A percentile compares a stretch with the other conserved stretches of the same genome.
phyloP scores from a whole-genome alignment of 2,888 invertebrate species.

The Brachynemurus nebulosus region DNA sequence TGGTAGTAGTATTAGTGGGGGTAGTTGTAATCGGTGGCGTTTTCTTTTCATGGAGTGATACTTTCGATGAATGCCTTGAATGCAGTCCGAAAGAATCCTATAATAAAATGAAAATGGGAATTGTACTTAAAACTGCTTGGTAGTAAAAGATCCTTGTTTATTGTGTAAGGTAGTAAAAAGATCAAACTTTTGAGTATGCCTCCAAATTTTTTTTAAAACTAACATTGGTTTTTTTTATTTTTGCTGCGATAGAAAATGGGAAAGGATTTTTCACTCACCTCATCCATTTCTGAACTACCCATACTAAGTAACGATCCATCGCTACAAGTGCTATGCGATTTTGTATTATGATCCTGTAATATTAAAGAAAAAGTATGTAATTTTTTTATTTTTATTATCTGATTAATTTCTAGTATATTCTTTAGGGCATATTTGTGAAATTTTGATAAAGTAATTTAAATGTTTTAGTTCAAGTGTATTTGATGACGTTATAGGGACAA shows the following conservation, averaged over 20 bases:
- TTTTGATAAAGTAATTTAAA: too few relatives aligned
- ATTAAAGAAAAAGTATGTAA: too few relatives aligned
- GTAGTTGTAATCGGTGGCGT: not conserved
- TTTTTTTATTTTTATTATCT: too few relatives aligned
- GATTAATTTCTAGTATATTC: too few relatives aligned
- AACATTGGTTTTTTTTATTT: too few relatives aligned
- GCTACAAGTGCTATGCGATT: conserved; percentile 44
- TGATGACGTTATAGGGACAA: too few relatives aligned
- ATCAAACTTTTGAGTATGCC: too few relatives aligned
- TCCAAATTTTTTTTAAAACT: too few relatives aligned
- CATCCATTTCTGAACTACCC: conserved; percentile 64
- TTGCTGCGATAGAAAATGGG: too few relatives aligned
- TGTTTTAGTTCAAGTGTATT: too few relatives aligned
- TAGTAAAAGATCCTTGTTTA: not conserved
- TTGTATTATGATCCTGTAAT: conserved; percentile 33
- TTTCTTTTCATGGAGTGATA: conserved; percentile 12
- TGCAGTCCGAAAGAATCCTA: conserved; percentile 33
- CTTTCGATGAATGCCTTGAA: conserved; percentile 30
- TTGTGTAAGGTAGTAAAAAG: too few relatives aligned
- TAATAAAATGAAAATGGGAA: conserved; percentile 13
- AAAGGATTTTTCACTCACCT: conserved; percentile 29
- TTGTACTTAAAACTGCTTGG: not conserved
- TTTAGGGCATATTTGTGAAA: too few relatives aligned
- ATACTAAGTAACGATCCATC: conserved; percentile 68
- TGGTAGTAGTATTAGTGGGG: not conserved